Evolutionary conservation across 2,888 invertebrate species (phyloP).

Genomic region (Molorchus minor): DNA sequence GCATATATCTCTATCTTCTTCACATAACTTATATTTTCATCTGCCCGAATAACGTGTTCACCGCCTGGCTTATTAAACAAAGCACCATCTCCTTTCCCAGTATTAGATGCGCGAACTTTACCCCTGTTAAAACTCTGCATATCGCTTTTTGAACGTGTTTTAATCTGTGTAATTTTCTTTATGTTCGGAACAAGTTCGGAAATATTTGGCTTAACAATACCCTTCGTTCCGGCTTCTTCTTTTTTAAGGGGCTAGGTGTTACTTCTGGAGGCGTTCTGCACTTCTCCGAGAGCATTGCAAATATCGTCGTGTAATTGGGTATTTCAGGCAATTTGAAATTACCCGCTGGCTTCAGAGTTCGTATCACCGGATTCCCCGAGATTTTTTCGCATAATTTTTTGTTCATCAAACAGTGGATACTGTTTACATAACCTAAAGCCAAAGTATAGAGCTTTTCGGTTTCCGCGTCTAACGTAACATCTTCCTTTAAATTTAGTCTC

Average conservation of each 20-base stretch:
- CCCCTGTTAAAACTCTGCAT: not conserved
- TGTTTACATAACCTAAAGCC: conserved; percentile 39
- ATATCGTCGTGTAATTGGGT: conserved; percentile 34
- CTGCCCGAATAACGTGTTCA: not conserved
- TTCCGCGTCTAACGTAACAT: conserved; percentile 25
- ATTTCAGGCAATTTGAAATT: conserved; percentile 38
- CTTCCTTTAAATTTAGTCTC: conserved; percentile 10
- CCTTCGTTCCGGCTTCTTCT: not conserved
- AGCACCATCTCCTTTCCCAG: not conserved
- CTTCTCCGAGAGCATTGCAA: conserved; percentile 22
- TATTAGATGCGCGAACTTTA: not conserved
- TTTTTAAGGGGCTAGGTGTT: not conserved
- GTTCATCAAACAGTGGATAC: conserved; percentile 37
- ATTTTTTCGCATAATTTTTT: conserved; percentile 22
- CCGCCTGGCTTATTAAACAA: not conserved
- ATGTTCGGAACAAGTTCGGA: not conserved
- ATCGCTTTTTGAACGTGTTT: not conserved
- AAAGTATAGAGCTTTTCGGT: conserved; percentile 21
- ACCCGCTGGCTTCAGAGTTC: conserved; percentile 1
- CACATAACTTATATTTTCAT: not conserved
- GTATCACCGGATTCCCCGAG: conserved; percentile 9
- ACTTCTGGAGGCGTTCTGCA: not conserved
- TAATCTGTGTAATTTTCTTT: not conserved
- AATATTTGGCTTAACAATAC: not conserved
- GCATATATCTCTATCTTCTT: not conserved